A percentile compares a stretch with the other conserved stretches of the same genome.
Evolutionary conservation across 2,113 vertebrate species (phyloP).

Genomic region (Phrynosoma platyrhinos): DNA sequence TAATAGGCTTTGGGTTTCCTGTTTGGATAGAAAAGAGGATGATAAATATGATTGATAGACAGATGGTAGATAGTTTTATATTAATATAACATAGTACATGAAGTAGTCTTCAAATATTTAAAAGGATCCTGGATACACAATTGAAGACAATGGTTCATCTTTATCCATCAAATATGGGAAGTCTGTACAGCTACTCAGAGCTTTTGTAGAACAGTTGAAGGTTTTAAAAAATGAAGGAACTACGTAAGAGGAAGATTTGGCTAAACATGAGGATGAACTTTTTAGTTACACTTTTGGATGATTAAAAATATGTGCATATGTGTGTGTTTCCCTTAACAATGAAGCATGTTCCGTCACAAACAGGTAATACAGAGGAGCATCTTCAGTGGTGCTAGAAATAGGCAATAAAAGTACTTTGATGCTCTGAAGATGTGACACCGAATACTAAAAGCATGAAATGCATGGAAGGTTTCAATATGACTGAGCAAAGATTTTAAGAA

Average conservation of each 20-base stretch:
- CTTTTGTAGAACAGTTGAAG: not conserved
- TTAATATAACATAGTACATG: slow-evolving; percentile 1
- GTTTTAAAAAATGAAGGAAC: not conserved
- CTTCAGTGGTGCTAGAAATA: not conserved
- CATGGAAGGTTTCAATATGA: slow-evolving; percentile 16
- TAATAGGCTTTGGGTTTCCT: slow-evolving; percentile 23
- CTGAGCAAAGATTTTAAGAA: not conserved
- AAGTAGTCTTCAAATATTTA: slow-evolving; percentile 10
- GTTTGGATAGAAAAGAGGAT: slow-evolving; percentile 6
- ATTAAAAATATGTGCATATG: not conserved
- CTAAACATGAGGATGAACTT: not conserved
- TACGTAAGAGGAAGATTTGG: not conserved
- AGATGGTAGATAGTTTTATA: not conserved
- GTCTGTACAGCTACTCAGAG: not conserved
- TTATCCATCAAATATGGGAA: not conserved
- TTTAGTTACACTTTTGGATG: not conserved
- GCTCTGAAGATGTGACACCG: slow-evolving; percentile 30
- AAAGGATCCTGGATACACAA: not conserved
- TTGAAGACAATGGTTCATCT: not conserved
- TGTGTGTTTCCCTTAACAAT: not conserved
- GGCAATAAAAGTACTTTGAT: not conserved
- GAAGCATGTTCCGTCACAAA: not conserved
- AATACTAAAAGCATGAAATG: fast-evolving
- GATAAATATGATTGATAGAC: not conserved
- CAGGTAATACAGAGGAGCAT: not conserved